Base-by-base conservation (phyloP, 2,797 vertebrate species). In the Phrynocephalus guinanensis region DNA sequence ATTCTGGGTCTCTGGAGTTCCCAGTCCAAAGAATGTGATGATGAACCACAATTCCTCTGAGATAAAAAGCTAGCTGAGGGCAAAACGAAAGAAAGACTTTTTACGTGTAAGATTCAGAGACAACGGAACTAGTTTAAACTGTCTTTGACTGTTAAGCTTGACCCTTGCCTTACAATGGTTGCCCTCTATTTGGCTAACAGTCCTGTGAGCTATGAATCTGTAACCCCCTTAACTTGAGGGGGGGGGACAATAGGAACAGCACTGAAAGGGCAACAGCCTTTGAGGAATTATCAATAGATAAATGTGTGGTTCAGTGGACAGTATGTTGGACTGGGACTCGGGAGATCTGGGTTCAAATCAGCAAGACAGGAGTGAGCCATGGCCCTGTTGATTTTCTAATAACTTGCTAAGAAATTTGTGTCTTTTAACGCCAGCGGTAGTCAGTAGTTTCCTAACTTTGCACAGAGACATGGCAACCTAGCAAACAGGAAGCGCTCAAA, bases 61-160 rank as follows among this genome's bases (percentile, higher is more conserved):
- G 75, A 83, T n/a, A 83, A 83, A 83, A 52, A 79, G 52, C 30
- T 52, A 86, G n/a, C 76, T 82, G 76, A 82, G 71, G 6, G 10
- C 63, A 28, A 89, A 60, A 63, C 30, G 20, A 56, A 82, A 73
- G 52, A 33, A 68, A 82, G 56, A 6, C 70, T 73, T 87, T 82
- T 76, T 66, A 24, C 28, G 7, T 24, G 30, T 15, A 28, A 73
- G 28, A 26, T 63, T 73, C 28, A 82, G 38, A 73, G 38, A 75
- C 56, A 80, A 72, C 48, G 63, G 80, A 73, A 60, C 50, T 73
- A 66, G 50, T 75, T 75, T 22, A 67, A 60, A 66, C 33, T 88
- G 9, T 30, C 10, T 48, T 79, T 78, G 28, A 79, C 83, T 18
- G 9, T 76, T 56, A 16, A 82, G 26, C 28, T 73, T 22, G 7